These are phyloP conservation scores for Falcaria lacertinaria DNA, from an alignment of 2,888 invertebrate species.

Conservation along the genomic window DNA sequence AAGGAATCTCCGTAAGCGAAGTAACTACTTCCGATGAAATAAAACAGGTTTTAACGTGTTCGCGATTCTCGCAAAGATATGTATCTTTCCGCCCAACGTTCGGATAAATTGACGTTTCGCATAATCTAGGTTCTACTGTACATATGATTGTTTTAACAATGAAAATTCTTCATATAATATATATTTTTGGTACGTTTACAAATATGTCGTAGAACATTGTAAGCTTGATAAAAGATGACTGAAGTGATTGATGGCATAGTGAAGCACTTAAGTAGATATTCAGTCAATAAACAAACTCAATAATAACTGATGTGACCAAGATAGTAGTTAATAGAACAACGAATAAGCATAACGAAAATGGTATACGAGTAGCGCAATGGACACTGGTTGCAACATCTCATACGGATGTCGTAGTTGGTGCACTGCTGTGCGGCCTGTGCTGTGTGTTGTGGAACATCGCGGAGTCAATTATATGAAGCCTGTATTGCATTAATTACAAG, in stretches of 20 bases:
- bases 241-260: not conserved
- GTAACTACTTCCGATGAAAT: too few species aligned
- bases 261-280: not conserved
- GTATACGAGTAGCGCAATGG: constrained; percentile 31
- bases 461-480: not conserved
- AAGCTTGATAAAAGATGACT: not conserved
- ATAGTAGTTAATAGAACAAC: constrained; percentile 19
- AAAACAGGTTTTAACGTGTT: too few species aligned
- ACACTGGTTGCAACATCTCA: constrained; percentile 2
- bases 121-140: too few species aligned
- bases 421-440: not conserved
- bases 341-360: constrained; percentile 41
- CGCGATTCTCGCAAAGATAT: too few species aligned
- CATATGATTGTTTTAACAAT: not conserved
- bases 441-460: not conserved
- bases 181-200: not conserved
- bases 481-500: not conserved
- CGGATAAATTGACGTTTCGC: too few species aligned
- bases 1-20: too few species aligned
- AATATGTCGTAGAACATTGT: not conserved
- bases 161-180: not conserved
- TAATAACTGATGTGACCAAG: not conserved
- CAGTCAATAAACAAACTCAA: too few species aligned
- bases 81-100: too few species aligned
- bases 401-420: not conserved